Percentiles rank a stretch among this genome's conserved stretches.
Conservation (phyloP, 1,140 invertebrate species). For the Neodiprion pinetum region DNA sequence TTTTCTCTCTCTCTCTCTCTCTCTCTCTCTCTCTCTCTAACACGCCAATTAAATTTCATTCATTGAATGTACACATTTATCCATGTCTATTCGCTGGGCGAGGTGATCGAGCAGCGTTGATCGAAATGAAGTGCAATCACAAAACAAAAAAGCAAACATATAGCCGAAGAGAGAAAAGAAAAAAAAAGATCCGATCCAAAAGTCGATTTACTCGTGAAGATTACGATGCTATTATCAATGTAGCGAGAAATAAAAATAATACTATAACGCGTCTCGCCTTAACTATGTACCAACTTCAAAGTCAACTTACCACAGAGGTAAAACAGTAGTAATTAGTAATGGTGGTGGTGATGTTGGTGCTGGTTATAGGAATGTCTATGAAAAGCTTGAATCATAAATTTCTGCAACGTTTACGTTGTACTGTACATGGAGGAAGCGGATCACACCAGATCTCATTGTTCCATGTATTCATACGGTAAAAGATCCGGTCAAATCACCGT, state of each 20-base stretch:
- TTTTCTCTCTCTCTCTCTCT: not conserved
- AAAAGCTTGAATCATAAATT: not conserved
- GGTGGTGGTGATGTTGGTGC: not conserved
- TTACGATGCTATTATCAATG: no score
- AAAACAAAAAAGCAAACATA: slow-evolving; percentile 9
- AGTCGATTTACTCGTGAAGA: not conserved
- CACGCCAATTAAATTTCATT: not conserved
- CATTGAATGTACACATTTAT: not conserved
- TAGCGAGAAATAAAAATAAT: no score
- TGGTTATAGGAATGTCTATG: not conserved
- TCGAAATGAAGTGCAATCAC: not conserved
- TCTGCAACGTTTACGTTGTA: not conserved
- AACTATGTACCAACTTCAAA: no score
- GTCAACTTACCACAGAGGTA: not conserved
- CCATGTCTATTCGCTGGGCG: not conserved
- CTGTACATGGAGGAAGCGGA: no score
- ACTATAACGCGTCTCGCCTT: no score
- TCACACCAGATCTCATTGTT: no score
- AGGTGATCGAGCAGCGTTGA: not conserved
- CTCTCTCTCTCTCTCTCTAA: not conserved
- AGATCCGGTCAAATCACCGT: no score
- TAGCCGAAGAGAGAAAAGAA: slow-evolving; percentile 13
- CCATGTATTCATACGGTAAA: no score
- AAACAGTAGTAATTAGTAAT: not conserved
- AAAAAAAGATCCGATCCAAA: slow-evolving; percentile 9